Evolutionary conservation across 1,140 invertebrate species (phyloP), one percentile per base, ranked within the genome.

Genomic region (Pseudomyrmex concolor): DNA sequence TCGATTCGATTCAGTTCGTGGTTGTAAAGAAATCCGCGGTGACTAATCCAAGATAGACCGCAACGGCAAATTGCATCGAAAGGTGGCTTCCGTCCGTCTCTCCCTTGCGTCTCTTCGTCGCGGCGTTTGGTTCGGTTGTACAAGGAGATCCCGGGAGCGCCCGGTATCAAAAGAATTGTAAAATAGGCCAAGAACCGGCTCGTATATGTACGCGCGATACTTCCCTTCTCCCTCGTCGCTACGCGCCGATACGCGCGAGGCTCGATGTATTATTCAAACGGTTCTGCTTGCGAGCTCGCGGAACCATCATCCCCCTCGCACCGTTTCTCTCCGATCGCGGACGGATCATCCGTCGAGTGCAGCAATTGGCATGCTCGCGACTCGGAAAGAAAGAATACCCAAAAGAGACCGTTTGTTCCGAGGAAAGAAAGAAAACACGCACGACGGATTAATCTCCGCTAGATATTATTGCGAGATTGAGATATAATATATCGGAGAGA

Each of bases 101-200:
- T 34, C 34, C 34, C 34, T 34, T 0, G 34, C 63, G 51, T 45
- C 55, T 50, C 19, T 51, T 34, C 19, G 50, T 51, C 50, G 62
- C 51, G 63, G 62, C 60, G 66, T 72, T 82, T 67, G 54, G 74
- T 62, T 84, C 59, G 22, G 45, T 84, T 84, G 71, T 72, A 81
- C 25, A 71, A 15, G 48, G 15, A 72, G 67, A 34, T 19, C 34
- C 34, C 34, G 34, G 12, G 62, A 13, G 63, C 84, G 55, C 77
- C 51, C n/a, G 76, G 51, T 85, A 85, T 85, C 84, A 85, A 85
- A 85, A 70, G 84, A 85, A 83, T 85, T 85, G 84, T 74, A 85
- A 83, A 85, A 85, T 85, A 85, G 84, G 63, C 70, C 78, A 85
- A 83, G 78, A 85, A 85, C 78, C 63, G 78, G 12, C 80, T 85